phyloP scores from a whole-genome alignment of 2,797 vertebrate genomes.

The Molossus alvarezi region DNA sequence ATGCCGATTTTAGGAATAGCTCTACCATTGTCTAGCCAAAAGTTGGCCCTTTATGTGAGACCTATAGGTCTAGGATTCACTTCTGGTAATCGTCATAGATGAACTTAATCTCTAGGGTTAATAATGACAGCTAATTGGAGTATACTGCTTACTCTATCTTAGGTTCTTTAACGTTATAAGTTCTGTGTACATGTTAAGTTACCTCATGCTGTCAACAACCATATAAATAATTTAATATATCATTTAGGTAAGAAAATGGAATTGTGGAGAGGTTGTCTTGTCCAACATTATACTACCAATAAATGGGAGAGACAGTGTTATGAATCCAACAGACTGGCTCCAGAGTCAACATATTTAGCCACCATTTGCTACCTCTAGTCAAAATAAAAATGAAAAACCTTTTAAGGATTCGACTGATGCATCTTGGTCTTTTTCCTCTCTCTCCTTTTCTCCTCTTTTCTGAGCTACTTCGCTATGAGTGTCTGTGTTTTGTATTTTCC shows the following conservation, averaged over 20 bases:
- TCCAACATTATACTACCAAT: neutral
- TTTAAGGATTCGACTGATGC: neutral
- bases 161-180: neutral
- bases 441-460: neutral
- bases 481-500: neutral
- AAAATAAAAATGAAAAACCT: neutral
- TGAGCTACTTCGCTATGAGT: neutral
- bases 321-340: neutral
- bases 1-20: neutral
- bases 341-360: neutral
- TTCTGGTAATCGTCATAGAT: neutral
- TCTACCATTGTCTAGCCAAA: neutral
- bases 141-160: neutral
- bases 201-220: neutral
- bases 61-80: neutral
- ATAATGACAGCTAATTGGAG: neutral
- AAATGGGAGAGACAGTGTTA: neutral
- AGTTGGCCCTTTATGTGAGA: neutral
- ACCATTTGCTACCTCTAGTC: neutral
- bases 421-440: neutral
- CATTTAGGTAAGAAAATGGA: neutral
- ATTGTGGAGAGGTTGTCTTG: neutral
- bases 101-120: neutral
- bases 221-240: neutral
- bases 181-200: neutral